Conservation (phyloP, 2,113 vertebrate genomes). For the Suncus etruscus region DNA sequence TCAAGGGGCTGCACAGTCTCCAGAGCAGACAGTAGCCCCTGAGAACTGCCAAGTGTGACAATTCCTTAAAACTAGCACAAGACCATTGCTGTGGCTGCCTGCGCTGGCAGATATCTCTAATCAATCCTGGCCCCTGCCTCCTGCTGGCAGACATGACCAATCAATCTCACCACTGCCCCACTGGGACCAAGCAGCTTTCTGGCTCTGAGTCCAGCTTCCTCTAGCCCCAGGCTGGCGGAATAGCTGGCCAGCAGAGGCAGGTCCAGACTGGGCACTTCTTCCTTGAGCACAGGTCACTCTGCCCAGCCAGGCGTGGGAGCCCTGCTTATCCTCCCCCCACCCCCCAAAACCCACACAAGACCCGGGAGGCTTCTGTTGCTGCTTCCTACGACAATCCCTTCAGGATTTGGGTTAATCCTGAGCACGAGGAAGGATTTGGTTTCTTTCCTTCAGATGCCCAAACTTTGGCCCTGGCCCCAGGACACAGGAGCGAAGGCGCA, state of each 20-base stretch:
- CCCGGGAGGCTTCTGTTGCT: background rate
- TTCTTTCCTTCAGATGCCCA: constrained; percentile 70
- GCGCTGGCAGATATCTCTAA: too few relatives aligned
- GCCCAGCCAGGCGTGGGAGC: fast-evolving
- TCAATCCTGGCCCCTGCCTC: too few relatives aligned
- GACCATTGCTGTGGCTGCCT: too few relatives aligned
- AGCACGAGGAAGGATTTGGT: constrained; percentile 81
- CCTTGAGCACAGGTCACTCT: too few relatives aligned
- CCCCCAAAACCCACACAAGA: background rate
- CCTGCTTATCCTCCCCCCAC: background rate
- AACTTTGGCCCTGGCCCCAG: constrained; percentile 68
- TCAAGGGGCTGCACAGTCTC: too few relatives aligned
- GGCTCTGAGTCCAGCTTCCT: background rate
- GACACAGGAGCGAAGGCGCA: constrained; percentile 42
- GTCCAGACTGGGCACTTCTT: too few relatives aligned
- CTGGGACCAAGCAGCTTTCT: background rate
- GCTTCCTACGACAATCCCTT: background rate
- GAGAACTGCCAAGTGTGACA: background rate
- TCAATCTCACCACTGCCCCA: background rate
- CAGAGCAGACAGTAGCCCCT: too few relatives aligned
- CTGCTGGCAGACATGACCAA: background rate
- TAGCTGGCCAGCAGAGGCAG: too few relatives aligned
- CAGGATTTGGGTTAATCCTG: constrained; percentile 77
- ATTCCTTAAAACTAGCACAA: too few relatives aligned
- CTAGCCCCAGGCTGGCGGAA: background rate